Evolutionary conservation across 2,113 vertebrate genomes (phyloP).

Genomic region (Burhinus oedicnemus): DNA sequence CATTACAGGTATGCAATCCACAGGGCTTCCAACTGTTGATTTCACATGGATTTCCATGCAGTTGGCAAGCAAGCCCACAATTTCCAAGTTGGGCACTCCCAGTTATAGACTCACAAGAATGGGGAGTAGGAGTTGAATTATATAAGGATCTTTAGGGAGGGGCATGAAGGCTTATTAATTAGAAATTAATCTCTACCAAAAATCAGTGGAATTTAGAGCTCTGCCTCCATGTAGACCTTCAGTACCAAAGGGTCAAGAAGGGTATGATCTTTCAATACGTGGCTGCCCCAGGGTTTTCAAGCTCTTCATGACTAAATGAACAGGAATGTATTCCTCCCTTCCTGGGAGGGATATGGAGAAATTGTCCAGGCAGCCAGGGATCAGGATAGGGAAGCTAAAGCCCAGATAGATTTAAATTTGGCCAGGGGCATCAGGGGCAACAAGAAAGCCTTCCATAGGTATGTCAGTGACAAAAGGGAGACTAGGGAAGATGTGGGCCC

Average conservation of each 20-base stretch:
- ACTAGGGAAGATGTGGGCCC: too few relatives aligned
- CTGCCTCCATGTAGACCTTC: neutral
- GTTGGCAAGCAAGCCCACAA: neutral
- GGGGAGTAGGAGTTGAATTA: neutral
- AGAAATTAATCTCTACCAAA: neutral
- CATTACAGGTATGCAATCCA: neutral
- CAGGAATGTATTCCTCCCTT: too few relatives aligned
- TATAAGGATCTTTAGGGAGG: neutral
- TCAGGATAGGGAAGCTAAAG: too few relatives aligned
- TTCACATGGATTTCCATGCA: constrained; percentile 30
- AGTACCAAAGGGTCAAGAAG: neutral
- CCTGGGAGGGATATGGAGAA: too few relatives aligned
- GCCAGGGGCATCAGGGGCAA: too few relatives aligned
- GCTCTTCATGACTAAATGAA: neutral
- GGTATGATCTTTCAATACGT: neutral
- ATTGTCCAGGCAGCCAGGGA: too few relatives aligned
- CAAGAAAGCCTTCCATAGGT: too few relatives aligned
- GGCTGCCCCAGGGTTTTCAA: neutral
- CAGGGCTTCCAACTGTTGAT: constrained; percentile 1
- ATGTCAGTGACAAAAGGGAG: too few relatives aligned
- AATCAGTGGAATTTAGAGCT: neutral
- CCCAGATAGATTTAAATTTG: too few relatives aligned
- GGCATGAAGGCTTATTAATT: neutral
- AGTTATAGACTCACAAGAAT: neutral
- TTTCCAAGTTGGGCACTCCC: neutral